phyloP scores from a whole-genome alignment of 2,888 invertebrate species.

The Macrophya annulata region DNA sequence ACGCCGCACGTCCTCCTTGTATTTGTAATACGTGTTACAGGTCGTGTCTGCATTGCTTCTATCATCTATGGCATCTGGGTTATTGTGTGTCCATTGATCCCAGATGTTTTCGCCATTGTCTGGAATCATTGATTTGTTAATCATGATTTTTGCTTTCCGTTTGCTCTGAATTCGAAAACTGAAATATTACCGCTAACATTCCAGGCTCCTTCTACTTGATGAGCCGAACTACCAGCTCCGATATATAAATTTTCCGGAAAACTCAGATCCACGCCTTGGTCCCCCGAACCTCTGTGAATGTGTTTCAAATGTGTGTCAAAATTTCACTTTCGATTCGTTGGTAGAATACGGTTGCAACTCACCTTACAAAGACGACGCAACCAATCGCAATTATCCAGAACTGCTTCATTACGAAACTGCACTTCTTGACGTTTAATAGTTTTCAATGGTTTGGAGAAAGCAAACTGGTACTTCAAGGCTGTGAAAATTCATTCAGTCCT shows the following conservation, averaged over 20 bases:
- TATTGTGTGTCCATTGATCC: background rate
- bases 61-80: background rate
- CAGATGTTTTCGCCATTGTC: conserved; percentile 14
- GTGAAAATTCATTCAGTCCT: background rate
- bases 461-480: background rate
- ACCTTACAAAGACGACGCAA: background rate
- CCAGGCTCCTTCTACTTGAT: conserved; percentile 84
- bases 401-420: conserved; percentile 87
- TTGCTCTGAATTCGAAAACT: background rate
- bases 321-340: background rate
- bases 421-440: conserved; percentile 81
- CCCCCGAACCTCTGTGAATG: background rate
- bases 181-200: conserved; percentile 75
- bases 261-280: background rate
- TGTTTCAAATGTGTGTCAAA: background rate
- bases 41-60: background rate
- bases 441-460: background rate
- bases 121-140: background rate
- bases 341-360: background rate
- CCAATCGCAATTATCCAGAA: conserved; percentile 75
- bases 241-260: conserved; percentile 67
- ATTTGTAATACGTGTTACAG: conserved; percentile 11
- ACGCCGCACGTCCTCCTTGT: background rate
- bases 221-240: conserved; percentile 73
- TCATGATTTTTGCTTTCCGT: background rate